Percentiles rank a stretch among this genome's conserved stretches.
Conservation (phyloP, 2,113 vertebrate species). For the Bufo bufo region DNA sequence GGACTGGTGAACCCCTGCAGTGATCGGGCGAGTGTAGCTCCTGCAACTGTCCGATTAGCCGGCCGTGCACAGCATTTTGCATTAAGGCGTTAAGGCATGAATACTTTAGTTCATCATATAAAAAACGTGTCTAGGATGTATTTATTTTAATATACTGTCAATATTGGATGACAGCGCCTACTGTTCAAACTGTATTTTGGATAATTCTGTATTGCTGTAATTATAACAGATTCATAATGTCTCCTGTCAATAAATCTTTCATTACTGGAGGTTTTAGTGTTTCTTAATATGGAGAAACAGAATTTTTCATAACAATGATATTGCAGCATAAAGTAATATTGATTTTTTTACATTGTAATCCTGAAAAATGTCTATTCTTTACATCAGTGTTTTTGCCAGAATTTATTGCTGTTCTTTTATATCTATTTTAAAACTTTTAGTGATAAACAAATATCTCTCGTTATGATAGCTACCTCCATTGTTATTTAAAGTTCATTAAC, state of each 20-base stretch:
- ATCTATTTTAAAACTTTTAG: background rate
- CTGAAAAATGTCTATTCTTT: slow-evolving; percentile 31
- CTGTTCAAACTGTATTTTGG: background rate
- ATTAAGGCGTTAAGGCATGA: background rate
- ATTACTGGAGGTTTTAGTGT: slow-evolving; percentile 31
- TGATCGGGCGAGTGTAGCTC: no score
- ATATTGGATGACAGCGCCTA: background rate
- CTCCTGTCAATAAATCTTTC: slow-evolving; percentile 20
- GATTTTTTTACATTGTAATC: slow-evolving; percentile 35
- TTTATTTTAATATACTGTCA: background rate
- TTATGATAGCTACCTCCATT: background rate
- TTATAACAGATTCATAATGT: background rate
- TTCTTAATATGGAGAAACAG: slow-evolving; percentile 23
- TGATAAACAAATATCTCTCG: background rate
- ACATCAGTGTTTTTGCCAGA: slow-evolving; percentile 11
- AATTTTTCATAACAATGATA: slow-evolving; percentile 37
- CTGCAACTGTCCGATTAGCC: no score
- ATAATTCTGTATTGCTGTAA: slow-evolving; percentile 9
- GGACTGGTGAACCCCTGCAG: no score
- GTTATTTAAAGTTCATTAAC: background rate
- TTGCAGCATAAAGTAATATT: slow-evolving; percentile 31
- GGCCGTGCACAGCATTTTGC: background rate
- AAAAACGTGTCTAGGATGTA: background rate
- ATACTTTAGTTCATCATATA: background rate
- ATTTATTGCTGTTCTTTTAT: slow-evolving; percentile 19